Evolutionary conservation across 2,888 invertebrate species (phyloP).

Genomic region (Drosophila melanocephala): DNA sequence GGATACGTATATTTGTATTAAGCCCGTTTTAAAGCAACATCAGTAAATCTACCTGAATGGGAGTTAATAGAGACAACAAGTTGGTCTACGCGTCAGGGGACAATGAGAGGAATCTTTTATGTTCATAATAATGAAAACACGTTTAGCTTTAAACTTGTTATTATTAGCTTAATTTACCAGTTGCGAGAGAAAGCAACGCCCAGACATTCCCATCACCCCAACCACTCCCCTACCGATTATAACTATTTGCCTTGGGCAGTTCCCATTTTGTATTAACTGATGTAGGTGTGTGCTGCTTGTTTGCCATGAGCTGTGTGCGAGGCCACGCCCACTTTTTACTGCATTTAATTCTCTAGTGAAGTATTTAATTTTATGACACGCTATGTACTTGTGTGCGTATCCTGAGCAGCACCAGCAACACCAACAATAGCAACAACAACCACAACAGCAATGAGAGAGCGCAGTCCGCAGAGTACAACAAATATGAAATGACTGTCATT

Average conservation of each 20-base stretch:
- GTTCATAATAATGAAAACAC: constrained; percentile 77
- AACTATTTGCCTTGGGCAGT: constrained; percentile 20
- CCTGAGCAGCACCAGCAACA: constrained; percentile 41
- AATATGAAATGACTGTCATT: constrained; percentile 80
- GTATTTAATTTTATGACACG: constrained; percentile 83
- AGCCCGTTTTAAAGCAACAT: constrained; percentile 40
- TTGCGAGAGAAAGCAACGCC: constrained; percentile 57
- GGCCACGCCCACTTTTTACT: constrained; percentile 75
- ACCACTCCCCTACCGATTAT: neutral
- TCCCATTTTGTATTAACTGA: constrained; percentile 32
- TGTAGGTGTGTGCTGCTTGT: constrained; percentile 43
- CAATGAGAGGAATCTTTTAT: constrained; percentile 60
- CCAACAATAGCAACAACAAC: constrained; percentile 35
- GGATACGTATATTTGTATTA: constrained; percentile 54
- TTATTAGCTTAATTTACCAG: constrained; percentile 75
- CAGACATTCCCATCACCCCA: constrained; percentile 38
- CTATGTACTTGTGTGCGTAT: constrained; percentile 68
- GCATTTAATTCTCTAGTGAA: constrained; percentile 82
- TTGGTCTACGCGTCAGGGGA: constrained; percentile 18
- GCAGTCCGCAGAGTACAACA: constrained; percentile 72
- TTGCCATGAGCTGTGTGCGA: constrained; percentile 36
- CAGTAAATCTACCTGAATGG: constrained; percentile 39
- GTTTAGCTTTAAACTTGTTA: constrained; percentile 81
- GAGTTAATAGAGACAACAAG: constrained; percentile 10
- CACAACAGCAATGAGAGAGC: constrained; percentile 25